Percentiles rank a stretch among this genome's conserved stretches.
Evolutionary conservation across 2,888 invertebrate species (phyloP).

Genomic region (Gasteruption jaculator): DNA sequence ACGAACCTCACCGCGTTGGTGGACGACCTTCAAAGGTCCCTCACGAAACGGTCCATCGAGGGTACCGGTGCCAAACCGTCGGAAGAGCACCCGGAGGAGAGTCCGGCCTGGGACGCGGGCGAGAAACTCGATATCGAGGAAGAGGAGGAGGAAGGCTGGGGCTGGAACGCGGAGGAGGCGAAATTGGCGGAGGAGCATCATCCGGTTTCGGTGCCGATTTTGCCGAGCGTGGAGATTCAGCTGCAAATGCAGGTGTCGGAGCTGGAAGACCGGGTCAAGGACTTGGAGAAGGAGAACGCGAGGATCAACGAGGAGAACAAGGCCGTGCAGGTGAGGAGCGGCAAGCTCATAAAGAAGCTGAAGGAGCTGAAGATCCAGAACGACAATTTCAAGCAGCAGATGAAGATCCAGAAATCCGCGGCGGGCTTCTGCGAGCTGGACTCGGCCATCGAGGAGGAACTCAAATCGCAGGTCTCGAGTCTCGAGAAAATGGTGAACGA

Average conservation of each 20-base stretch:
- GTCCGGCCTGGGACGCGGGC: slow-evolving; percentile 47
- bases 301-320: slow-evolving; percentile 19
- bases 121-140: slow-evolving; percentile 42
- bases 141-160: slow-evolving; percentile 62
- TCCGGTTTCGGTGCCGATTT: slow-evolving; percentile 18
- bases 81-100: slow-evolving; percentile 6
- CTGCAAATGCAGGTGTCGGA: slow-evolving; percentile 54
- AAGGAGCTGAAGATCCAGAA: slow-evolving; percentile 75
- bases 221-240: slow-evolving; percentile 33
- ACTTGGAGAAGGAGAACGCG: slow-evolving; percentile 34
- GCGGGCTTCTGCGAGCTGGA: slow-evolving; percentile 64
- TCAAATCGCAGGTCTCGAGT: slow-evolving; percentile 63
- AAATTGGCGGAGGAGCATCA: slow-evolving; percentile 53
- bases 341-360: slow-evolving; percentile 77
- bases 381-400: slow-evolving; percentile 58
- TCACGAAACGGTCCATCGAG: slow-evolving; percentile 11
- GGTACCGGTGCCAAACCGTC: background rate
- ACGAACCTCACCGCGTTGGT: slow-evolving; percentile 10
- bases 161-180: slow-evolving; percentile 58
- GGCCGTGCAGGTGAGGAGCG: slow-evolving; percentile 57
- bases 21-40: background rate
- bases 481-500: slow-evolving; percentile 66
- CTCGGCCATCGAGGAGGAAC: slow-evolving; percentile 74
- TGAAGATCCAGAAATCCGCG: slow-evolving; percentile 54
- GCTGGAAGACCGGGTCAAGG: slow-evolving; percentile 58